Conservation (phyloP, 1,140 invertebrate genomes). For the Sminthurinus signatus region DNA sequence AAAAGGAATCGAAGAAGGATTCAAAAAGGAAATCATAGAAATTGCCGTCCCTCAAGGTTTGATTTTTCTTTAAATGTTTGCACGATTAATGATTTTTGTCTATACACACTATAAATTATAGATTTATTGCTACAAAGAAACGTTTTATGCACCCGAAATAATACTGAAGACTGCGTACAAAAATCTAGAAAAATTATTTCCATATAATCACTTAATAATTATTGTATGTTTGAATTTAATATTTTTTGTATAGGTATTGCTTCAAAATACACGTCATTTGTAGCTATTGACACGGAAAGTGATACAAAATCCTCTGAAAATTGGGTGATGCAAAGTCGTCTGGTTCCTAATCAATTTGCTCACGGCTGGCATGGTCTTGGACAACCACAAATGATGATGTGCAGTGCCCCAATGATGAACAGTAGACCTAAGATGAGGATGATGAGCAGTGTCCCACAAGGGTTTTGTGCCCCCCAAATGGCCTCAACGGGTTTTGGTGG, state of each 20-base stretch:
- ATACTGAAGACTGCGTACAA: neutral
- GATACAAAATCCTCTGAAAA: conserved; percentile 23
- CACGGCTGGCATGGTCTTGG: conserved; percentile 37
- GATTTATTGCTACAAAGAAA: neutral
- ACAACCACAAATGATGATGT: too few species aligned
- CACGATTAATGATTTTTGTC: neutral
- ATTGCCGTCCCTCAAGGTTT: conserved; percentile 32
- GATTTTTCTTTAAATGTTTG: neutral
- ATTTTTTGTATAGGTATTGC: conserved; percentile 32
- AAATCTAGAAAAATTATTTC: neutral
- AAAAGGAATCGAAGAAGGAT: neutral
- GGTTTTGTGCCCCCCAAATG: too few species aligned
- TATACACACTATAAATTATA: neutral
- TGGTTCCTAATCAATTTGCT: conserved; percentile 37
- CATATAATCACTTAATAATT: neutral
- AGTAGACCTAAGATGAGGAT: too few species aligned
- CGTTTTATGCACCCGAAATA: neutral
- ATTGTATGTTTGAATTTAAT: neutral
- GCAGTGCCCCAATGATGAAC: neutral
- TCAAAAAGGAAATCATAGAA: conserved; percentile 32
- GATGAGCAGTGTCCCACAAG: too few species aligned
- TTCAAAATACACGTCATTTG: conserved; percentile 40
- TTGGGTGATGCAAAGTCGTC: conserved; percentile 39
- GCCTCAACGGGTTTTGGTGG: too few species aligned
- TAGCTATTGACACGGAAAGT: conserved; percentile 34